Evolutionary conservation across 2,113 vertebrate genomes (phyloP).

Genomic region (Brachyhypopomus occidentalis): DNA sequence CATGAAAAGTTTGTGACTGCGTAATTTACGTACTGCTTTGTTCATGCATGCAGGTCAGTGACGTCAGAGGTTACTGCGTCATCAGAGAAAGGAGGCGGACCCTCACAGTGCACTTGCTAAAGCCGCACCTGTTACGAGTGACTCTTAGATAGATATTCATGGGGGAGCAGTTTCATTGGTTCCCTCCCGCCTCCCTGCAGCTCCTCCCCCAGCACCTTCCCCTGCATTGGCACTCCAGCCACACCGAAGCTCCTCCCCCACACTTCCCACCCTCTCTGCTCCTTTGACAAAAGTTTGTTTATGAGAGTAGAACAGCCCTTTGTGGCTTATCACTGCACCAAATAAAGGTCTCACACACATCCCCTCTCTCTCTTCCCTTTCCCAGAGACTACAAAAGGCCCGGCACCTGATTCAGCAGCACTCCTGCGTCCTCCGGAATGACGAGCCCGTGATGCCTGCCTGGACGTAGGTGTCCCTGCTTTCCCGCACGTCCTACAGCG

Average conservation of each 20-base stretch:
- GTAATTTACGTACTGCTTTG: background rate
- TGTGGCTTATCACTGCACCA: slow-evolving; percentile 55
- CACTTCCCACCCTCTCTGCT: slow-evolving; percentile 46
- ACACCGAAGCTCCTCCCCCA: slow-evolving; percentile 46
- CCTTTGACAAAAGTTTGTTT: slow-evolving; percentile 72
- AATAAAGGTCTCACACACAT: slow-evolving; percentile 46
- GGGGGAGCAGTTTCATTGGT: background rate
- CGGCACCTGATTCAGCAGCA: slow-evolving; percentile 58
- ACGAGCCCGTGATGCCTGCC: slow-evolving; percentile 70
- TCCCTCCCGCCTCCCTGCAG: too few relatives aligned
- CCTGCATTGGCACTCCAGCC: slow-evolving; percentile 53
- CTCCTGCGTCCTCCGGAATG: slow-evolving; percentile 54
- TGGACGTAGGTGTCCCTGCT: slow-evolving; percentile 67
- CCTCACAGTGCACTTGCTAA: background rate
- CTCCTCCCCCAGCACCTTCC: slow-evolving; percentile 6
- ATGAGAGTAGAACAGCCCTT: slow-evolving; percentile 64
- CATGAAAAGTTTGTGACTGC: background rate
- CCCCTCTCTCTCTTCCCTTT: slow-evolving; percentile 48
- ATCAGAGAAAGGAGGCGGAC: background rate
- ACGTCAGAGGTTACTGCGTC: background rate
- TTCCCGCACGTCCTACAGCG: background rate
- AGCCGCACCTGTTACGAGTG: slow-evolving; percentile 6
- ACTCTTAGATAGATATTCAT: background rate
- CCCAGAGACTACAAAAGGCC: slow-evolving; percentile 66
- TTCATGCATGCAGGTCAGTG: background rate